These are phyloP conservation scores for Protomyctophum bolini DNA, from an alignment of 2,113 vertebrate genomes.

Conservation along the genomic window DNA sequence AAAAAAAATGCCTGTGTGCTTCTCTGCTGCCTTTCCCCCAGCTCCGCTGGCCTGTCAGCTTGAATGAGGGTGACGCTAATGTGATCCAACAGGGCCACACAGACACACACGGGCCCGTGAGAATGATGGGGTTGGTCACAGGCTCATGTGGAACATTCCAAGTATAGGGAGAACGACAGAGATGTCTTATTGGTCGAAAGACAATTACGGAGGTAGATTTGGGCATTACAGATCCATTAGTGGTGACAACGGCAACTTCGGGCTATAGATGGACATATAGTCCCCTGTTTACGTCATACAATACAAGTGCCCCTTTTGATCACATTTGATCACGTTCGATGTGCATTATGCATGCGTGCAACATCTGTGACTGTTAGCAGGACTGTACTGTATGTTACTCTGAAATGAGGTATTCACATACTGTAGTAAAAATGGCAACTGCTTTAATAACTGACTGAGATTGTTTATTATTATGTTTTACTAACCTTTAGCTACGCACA, in stretches of 20 bases:
- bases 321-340: no score
- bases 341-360: no score
- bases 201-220: constrained; percentile 27
- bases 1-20: constrained; percentile 32
- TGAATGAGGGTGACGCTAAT: constrained; percentile 58
- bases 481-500: not conserved
- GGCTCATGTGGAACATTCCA: constrained; percentile 24
- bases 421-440: no score
- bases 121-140: constrained; percentile 48
- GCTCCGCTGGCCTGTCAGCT: constrained; percentile 56
- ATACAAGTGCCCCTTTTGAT: no score
- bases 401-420: no score
- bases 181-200: constrained; percentile 37
- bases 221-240: constrained; percentile 32
- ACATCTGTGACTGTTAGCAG: no score
- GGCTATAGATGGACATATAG: constrained; percentile 1
- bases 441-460: no score
- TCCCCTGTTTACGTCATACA: constrained; percentile 15
- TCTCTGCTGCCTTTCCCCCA: constrained; percentile 48
- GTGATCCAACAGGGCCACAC: constrained; percentile 60
- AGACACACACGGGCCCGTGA: constrained; percentile 40
- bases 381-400: no score
- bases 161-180: constrained; percentile 23
- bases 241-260: constrained; percentile 31
- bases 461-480: no score